These are phyloP conservation scores for Macroramphosus scolopax DNA, from an alignment of 2,797 vertebrate species.

Conservation along the genomic window DNA sequence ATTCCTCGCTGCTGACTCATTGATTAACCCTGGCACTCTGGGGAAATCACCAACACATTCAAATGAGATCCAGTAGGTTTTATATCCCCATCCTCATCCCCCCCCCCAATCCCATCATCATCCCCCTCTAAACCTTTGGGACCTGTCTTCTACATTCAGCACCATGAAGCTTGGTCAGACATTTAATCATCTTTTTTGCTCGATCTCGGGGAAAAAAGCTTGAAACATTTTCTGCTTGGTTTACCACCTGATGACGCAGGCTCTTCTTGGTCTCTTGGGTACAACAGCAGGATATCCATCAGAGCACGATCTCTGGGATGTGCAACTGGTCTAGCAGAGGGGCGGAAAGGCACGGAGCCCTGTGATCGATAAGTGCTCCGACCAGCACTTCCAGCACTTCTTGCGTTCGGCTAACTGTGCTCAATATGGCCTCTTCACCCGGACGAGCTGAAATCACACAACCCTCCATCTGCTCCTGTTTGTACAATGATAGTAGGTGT, in stretches of 20 bases:
- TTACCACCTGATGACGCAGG: constrained; percentile 34
- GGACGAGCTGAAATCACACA: constrained; percentile 23
- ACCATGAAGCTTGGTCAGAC: background rate
- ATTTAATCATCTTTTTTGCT: constrained; percentile 33
- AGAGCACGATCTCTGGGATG: constrained; percentile 23
- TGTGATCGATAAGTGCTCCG: constrained; percentile 32
- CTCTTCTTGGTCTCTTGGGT: background rate
- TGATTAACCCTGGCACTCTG: constrained; percentile 43
- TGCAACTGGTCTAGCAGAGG: constrained; percentile 27
- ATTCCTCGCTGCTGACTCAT: constrained; percentile 34
- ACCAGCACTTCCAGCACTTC: too few species aligned
- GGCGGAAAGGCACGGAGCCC: constrained; percentile 2
- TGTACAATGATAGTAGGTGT: constrained; percentile 32
- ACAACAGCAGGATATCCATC: constrained; percentile 31
- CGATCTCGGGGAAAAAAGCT: constrained; percentile 8
- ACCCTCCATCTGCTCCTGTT: constrained; percentile 43
- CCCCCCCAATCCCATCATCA: background rate
- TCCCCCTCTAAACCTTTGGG: constrained; percentile 3
- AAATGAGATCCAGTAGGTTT: constrained; percentile 35
- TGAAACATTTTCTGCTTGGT: constrained; percentile 27
- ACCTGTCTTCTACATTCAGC: constrained; percentile 22
- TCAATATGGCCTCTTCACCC: constrained; percentile 31
- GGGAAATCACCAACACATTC: constrained; percentile 57
- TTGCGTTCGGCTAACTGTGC: constrained; percentile 24
- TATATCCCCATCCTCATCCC: too few species aligned